Base-by-base conservation (phyloP, 2,797 vertebrate genomes). In the Gephyroberyx darwinii region DNA sequence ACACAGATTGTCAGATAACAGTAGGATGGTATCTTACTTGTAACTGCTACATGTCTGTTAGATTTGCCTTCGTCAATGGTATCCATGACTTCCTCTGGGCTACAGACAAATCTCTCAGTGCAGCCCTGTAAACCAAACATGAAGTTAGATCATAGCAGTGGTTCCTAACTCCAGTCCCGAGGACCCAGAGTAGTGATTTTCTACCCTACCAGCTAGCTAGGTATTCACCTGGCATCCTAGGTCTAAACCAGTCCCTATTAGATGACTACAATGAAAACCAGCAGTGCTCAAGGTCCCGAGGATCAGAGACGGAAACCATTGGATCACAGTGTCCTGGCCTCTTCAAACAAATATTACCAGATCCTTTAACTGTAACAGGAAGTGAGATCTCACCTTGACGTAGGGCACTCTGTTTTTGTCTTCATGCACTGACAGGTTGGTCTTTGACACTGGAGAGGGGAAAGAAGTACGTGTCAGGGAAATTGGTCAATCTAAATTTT, bases 331-430 rank as follows among this genome's bases (percentile, higher is more conserved):
- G 59, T 62, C 65, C 41, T 20, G 0, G 2, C 8, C 54, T 2
- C n/a, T 12, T 43, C 13, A 9, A 31, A 51, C 56, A 48, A 1
- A 9, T 65, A 74, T 59, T 5, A 65, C 31, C 2, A 7, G 3
- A 35, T 52, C 8, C 30, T 2, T 26, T 2, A 74, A 17, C 43
- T 1, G 22, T 30, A 47, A 59, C 33, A 48, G 33, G 39, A 37
- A 8, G 20, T 8, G 1, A 8, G 20, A 22, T 59, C 94, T 90
- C 87, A 98, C 97, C 96, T 99, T 99, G 74, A 99, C 97, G 65
- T 99, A 99, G 13, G 97, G 97, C 87, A 99, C 97, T 93, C 97
- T 95, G 80, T 99, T 99, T 93, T 99, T 99, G 91, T 99, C 97
- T 94, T 99, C 97, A 70, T 99, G 97, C 88, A 99, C 97, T 78